phyloP scores from a whole-genome alignment of 1,140 invertebrate species.

The Bombus consobrinus region DNA sequence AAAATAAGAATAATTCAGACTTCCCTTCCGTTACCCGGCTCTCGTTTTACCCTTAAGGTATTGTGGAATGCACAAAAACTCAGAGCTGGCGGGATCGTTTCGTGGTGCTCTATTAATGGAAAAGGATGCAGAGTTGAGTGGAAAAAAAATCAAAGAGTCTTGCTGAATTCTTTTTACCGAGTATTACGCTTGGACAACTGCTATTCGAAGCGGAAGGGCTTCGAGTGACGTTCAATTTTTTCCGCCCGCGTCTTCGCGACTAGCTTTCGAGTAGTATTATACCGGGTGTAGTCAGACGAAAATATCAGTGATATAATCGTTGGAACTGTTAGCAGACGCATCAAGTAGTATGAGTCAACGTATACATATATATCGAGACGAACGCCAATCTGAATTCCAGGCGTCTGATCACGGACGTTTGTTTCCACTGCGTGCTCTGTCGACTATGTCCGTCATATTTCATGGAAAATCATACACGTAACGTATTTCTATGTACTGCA shows the following conservation, averaged over 20 bases:
- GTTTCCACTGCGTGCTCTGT: not conserved
- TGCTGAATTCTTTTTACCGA: not conserved
- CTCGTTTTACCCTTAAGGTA: not conserved
- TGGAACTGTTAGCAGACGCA: not conserved
- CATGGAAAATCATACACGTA: not conserved
- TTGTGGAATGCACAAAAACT: not conserved
- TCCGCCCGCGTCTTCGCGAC: no score
- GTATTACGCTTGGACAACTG: no score
- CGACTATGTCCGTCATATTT: not conserved
- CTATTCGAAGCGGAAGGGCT: not conserved
- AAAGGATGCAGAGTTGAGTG: no score
- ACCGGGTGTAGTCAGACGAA: no score
- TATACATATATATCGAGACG: not conserved
- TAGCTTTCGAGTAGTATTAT: not conserved
- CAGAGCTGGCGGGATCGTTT: not conserved
- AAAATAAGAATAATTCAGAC: conserved; percentile 28
- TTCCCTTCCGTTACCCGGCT: not conserved
- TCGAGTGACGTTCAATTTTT: not conserved
- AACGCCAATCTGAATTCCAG: not conserved
- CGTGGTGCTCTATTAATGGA: not conserved
- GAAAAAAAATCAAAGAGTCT: not conserved
- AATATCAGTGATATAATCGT: not conserved
- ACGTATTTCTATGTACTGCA: not conserved
- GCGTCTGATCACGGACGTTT: conserved; percentile 42
- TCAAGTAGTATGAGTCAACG: conserved; percentile 43